These are phyloP conservation scores for Palloptera scutellata DNA, from an alignment of 2,888 invertebrate species.

Conservation along the genomic window DNA sequence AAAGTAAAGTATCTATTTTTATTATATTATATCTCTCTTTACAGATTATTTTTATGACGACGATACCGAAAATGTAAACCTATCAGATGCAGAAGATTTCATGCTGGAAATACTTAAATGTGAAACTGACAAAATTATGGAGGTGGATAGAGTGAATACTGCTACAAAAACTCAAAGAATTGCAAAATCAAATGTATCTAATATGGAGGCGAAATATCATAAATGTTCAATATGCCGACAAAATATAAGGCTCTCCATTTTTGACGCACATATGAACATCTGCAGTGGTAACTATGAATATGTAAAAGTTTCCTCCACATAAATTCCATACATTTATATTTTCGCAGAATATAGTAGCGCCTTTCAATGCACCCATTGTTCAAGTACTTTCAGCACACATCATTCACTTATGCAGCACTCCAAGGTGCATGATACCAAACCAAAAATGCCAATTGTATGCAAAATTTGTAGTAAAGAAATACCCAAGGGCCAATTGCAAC, in stretches of 20 bases:
- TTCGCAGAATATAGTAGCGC: neutral
- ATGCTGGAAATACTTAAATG: neutral
- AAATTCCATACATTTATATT: neutral
- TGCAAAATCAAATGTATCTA: too few species aligned
- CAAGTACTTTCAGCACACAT: neutral
- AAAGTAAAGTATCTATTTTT: neutral
- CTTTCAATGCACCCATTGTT: neutral
- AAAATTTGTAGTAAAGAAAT: slow-evolving; percentile 35
- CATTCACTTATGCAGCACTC: slow-evolving; percentile 6
- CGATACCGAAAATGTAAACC: too few species aligned
- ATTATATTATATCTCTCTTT: neutral
- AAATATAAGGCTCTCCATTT: too few species aligned
- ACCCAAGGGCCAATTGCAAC: slow-evolving; percentile 24
- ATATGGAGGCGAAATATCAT: too few species aligned
- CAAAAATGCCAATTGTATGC: slow-evolving; percentile 28
- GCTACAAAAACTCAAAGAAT: too few species aligned
- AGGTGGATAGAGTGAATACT: too few species aligned
- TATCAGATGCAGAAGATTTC: neutral
- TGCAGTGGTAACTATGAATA: neutral
- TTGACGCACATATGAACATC: too few species aligned
- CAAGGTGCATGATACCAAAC: neutral
- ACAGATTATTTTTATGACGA: too few species aligned
- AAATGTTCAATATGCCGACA: too few species aligned
- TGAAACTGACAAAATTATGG: too few species aligned
- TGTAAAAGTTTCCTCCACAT: neutral